Evolutionary conservation across 2,113 vertebrate species (phyloP), one percentile per base, ranked within the genome.

Genomic region (Vulpes ferrilata): DNA sequence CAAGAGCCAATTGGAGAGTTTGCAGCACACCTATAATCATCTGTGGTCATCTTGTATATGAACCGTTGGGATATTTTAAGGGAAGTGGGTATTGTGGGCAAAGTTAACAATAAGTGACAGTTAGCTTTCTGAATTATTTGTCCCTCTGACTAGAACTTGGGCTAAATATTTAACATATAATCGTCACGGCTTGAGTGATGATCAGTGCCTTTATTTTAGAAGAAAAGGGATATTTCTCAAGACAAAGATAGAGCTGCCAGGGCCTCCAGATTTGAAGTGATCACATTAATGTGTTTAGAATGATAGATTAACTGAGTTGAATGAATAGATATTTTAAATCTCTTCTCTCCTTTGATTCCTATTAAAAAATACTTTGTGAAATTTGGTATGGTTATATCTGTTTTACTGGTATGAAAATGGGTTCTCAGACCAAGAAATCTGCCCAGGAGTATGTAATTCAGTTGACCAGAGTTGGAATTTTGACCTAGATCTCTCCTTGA

Each of bases 31-130:
- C 79, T 94, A 43, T 20, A 67, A 53, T 83, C 57, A 69, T 95
- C 85, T 94, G 97, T 96, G 95, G 96, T 96, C 95, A 93, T 89
- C 85, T 93, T 7, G 73, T 90, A 7, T 83, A 87, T 73, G 83
- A 96, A 13, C 96, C 71, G 69, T 95, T 97, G 93, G 89, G 93
- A 92, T 93, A 78, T 69, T 92, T 93, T 89, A 97, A 95, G 93
- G 98, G 97, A 98, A 97, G 97, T 98, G 97, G 97, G 95, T 97
- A 92, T 96, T 97, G 97, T 96, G 97, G 98, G 88, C 93, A 91
- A 80, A 90, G 89, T 96, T 93, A 93, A 76, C 93, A 83, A 69
- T 85, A 93, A 81, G 87, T 89, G 80, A 65, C 93, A 94, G 98
- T 98, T 97, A 84, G 32, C 88, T 95, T 97, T 97, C 95, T 97